These are phyloP conservation scores for Chlamydotis undulata DNA, from an alignment of 2,113 vertebrate species.

Conservation along the genomic window DNA sequence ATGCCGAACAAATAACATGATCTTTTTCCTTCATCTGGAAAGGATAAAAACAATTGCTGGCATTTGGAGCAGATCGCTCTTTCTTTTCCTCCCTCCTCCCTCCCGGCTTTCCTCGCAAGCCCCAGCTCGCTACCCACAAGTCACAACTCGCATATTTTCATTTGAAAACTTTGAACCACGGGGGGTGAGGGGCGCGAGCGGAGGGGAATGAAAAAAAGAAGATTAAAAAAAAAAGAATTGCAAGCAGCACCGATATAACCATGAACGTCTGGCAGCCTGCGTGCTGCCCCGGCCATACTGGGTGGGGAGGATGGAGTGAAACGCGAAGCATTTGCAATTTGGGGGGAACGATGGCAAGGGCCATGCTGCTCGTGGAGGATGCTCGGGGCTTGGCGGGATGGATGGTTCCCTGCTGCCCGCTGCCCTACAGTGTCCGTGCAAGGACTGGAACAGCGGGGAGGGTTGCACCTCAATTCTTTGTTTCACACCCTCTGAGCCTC, in stretches of 20 bases:
- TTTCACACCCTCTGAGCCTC: background rate
- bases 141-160: constrained; percentile 65
- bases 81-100: constrained; percentile 34
- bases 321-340: rapidly evolving
- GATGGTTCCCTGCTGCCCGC: background rate
- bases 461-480: background rate
- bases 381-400: background rate
- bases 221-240: constrained; percentile 20
- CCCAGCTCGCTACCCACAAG: constrained; percentile 59
- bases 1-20: constrained; percentile 73
- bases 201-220: constrained; percentile 32
- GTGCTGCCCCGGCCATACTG: background rate
- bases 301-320: background rate
- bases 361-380: rapidly evolving
- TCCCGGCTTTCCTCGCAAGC: constrained; percentile 48
- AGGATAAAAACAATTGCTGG: constrained; percentile 73
- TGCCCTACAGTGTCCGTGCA: background rate
- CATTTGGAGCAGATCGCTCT: constrained; percentile 47
- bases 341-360: background rate
- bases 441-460: background rate
- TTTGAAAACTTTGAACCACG: constrained; percentile 65
- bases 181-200: background rate
- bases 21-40: constrained; percentile 74
- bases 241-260: background rate
- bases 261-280: background rate